Base-by-base conservation (phyloP, 1,140 invertebrate genomes). In the Pachyrhynchus sulphureomaculatus region DNA sequence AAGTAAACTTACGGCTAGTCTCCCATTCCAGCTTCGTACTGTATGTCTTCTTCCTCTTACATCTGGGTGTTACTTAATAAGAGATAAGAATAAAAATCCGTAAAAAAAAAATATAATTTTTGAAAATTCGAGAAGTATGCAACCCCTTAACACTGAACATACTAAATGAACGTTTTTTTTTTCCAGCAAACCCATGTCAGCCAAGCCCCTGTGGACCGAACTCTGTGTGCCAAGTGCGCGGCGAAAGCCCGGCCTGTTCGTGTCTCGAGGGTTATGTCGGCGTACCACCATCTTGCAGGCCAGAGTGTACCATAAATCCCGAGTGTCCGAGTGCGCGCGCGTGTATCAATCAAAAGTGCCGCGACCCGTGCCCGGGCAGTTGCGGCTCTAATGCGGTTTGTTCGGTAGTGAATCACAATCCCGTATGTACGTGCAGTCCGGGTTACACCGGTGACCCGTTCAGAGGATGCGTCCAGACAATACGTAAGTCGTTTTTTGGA, bases 401-500 rank as follows among this genome's bases (percentile, higher is more conserved):
- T 71, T 85, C 83, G 62, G 88, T 92, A 17, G 83, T 88, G 12
- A 90, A 90, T 68, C 92, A 95, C 72, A 84, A 88, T 65, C 88
- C 91, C 0, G 80, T 91, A 20, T 95, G 93, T 73, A 83, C 83
- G 37, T 95, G 92, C 71, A 81, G 85, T 49, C 80, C 84, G 15
- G 91, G 90, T 15, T 92, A 82, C 73, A 88, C 87, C 15, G 92
- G 91, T 49, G 87, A 93, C 83, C 89, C 92, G 18, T 92, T 93
- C 74, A 83, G 84, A 23, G 87, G 88, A 62, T 94, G 91, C 70
- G 76, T 77, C 64, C 77, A 70, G 55, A 80, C 78, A 69, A 79
- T 81, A 78, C 81, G 86, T 88, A 81, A 83, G 81, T 62, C 34
- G 32, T 21, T 10, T 24, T 52, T 52, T 54, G 36, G 47, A 70